These are phyloP conservation scores for Mycetomoellerius zeteki DNA, from an alignment of 1,140 invertebrate species.

Conservation along the genomic window DNA sequence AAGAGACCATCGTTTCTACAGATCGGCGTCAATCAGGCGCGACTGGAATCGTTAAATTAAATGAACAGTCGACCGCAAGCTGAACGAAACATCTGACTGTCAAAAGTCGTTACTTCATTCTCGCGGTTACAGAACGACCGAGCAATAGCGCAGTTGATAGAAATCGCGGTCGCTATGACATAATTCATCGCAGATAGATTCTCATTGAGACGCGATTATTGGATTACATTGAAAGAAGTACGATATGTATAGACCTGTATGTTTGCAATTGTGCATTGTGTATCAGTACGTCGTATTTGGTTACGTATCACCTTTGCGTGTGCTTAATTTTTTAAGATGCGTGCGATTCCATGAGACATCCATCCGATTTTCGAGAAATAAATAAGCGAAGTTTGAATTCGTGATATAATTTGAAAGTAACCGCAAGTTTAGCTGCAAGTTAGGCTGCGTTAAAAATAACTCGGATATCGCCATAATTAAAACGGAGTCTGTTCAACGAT, in stretches of 20 bases:
- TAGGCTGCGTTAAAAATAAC: background rate
- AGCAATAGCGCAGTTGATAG: slow-evolving; percentile 10
- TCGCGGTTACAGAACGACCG: background rate
- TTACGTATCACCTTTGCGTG: background rate
- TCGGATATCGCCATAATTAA: background rate
- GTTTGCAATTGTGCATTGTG: slow-evolving; percentile 14
- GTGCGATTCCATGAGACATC: background rate
- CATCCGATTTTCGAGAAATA: background rate
- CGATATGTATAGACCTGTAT: background rate
- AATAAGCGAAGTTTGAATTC: background rate
- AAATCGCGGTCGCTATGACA: background rate
- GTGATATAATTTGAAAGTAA: background rate
- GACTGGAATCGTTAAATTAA: slow-evolving; percentile 39
- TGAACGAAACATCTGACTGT: slow-evolving; percentile 18
- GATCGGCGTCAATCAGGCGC: slow-evolving; percentile 23
- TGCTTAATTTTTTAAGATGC: background rate
- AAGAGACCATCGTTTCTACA: slow-evolving; percentile 13
- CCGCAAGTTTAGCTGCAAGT: too few species aligned
- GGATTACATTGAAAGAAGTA: slow-evolving; percentile 2
- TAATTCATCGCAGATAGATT: slow-evolving; percentile 2
- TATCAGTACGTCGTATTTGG: background rate
- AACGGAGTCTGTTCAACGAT: background rate
- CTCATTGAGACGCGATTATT: background rate
- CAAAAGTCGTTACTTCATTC: slow-evolving; percentile 32
- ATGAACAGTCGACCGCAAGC: slow-evolving; percentile 2